Conservation (phyloP, 1,140 invertebrate species). For the Calephelis nemesis region DNA sequence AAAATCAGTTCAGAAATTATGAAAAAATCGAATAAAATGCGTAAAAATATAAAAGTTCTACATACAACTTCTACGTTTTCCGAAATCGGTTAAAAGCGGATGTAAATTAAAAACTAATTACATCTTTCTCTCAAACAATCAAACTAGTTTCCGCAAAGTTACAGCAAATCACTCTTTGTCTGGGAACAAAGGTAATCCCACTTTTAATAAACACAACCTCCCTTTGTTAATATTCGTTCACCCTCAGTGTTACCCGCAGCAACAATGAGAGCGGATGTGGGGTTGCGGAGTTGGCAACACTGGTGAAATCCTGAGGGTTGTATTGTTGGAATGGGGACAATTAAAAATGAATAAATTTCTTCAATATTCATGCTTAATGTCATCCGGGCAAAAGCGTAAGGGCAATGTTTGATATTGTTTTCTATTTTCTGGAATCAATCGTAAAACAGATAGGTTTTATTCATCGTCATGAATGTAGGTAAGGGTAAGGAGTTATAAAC, state of each 20-base stretch:
- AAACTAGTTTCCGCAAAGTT: not conserved
- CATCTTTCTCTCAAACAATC: no score
- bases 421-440: not conserved
- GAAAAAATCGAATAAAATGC: no score
- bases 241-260: constrained; percentile 25
- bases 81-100: no score
- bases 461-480: no score
- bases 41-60: no score
- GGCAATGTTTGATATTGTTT: constrained; percentile 16
- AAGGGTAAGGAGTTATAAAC: no score
- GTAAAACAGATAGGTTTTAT: no score
- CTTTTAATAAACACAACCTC: constrained; percentile 36
- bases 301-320: constrained; percentile 29
- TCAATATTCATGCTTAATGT: constrained; percentile 21
- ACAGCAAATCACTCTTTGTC: not conserved
- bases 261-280: constrained; percentile 28
- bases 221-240: constrained; percentile 35
- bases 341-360: constrained; percentile 28
- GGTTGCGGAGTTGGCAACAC: constrained; percentile 5
- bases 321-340: constrained; percentile 31
- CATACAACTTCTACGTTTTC: no score
- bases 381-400: constrained; percentile 19
- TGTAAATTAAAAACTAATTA: no score
- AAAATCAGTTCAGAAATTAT: no score
- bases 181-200: constrained; percentile 31